Evolutionary conservation across 1,140 invertebrate species (phyloP).

Genomic region (Macrostomum lignano): DNA sequence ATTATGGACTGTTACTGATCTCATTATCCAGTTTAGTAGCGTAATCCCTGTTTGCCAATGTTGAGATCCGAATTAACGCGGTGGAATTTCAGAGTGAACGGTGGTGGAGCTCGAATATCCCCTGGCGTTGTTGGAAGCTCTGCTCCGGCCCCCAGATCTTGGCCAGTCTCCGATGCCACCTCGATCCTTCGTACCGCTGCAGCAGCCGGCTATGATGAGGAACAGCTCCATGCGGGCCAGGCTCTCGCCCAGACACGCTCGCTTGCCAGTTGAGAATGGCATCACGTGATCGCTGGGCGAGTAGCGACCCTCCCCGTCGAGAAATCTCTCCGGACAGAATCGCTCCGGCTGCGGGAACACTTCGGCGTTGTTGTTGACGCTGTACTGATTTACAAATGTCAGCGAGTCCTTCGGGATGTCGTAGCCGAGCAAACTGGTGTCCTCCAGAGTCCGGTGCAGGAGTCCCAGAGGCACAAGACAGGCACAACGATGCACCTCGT

Average conservation of each 20-base stretch:
- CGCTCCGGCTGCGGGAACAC: slow-evolving; percentile 6
- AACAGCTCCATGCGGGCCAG: slow-evolving; percentile 10
- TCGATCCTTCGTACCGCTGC: too few species aligned
- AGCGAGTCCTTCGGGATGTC: slow-evolving; percentile 13
- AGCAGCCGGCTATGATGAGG: slow-evolving; percentile 8
- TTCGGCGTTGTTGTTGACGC: slow-evolving; percentile 10
- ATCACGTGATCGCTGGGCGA: slow-evolving; percentile 2
- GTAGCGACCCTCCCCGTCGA: slow-evolving; percentile 10
- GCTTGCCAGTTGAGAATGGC: slow-evolving; percentile 5
- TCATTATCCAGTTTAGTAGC: too few species aligned
- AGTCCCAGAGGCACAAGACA: slow-evolving; percentile 4
- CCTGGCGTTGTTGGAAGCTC: too few species aligned
- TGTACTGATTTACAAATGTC: slow-evolving; percentile 13
- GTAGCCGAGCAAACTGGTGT: slow-evolving; percentile 12
- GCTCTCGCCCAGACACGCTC: slow-evolving; percentile 10
- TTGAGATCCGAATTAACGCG: too few species aligned
- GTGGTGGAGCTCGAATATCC: too few species aligned
- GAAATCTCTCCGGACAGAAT: slow-evolving; percentile 9
- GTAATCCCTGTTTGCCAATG: too few species aligned
- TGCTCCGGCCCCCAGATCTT: too few species aligned
- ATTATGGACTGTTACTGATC: too few species aligned
- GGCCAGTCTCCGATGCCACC: too few species aligned
- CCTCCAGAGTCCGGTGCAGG: slow-evolving; percentile 12
- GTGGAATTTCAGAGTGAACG: too few species aligned
- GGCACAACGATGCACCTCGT: slow-evolving; percentile 6